Evolutionary conservation across 2,888 invertebrate genomes (phyloP).

Genomic region (Amorpha juglandis): DNA sequence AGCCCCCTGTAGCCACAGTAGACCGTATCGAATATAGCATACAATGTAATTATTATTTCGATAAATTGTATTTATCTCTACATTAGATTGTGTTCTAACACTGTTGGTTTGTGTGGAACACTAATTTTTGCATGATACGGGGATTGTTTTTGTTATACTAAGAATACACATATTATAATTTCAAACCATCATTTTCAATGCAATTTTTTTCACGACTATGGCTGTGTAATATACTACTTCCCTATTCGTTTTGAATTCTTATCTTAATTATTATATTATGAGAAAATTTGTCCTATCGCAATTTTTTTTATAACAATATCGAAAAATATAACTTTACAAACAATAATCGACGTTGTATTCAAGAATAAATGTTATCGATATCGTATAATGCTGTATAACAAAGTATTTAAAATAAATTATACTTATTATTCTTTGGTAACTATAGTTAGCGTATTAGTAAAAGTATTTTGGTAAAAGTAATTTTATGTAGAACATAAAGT

Average conservation of each 20-base stretch:
- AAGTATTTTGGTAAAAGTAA: background rate
- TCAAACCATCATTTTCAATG: too few species aligned
- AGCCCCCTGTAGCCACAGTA: conserved; percentile 20
- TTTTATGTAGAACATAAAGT: background rate
- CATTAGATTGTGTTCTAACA: conserved; percentile 16
- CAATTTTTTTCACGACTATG: background rate
- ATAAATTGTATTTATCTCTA: background rate
- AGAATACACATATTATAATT: conserved; percentile 9
- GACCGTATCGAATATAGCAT: conserved; percentile 3
- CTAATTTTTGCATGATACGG: conserved; percentile 34
- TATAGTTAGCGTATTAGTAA: conserved; percentile 6
- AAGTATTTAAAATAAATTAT: background rate
- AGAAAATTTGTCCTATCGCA: background rate
- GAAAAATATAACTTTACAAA: too few species aligned
- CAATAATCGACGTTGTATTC: too few species aligned
- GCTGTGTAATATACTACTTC: background rate
- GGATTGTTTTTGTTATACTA: conserved; percentile 15
- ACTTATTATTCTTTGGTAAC: background rate
- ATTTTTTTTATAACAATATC: too few species aligned
- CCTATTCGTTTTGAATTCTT: background rate
- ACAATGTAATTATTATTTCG: conserved; percentile 1
- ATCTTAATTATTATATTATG: background rate
- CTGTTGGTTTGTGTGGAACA: conserved; percentile 36
- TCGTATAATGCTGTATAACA: background rate
- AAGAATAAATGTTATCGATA: background rate